Evolutionary conservation across 2,797 vertebrate genomes (phyloP), one percentile per base, ranked within the genome.

Genomic region (Megaceryle alcyon): DNA sequence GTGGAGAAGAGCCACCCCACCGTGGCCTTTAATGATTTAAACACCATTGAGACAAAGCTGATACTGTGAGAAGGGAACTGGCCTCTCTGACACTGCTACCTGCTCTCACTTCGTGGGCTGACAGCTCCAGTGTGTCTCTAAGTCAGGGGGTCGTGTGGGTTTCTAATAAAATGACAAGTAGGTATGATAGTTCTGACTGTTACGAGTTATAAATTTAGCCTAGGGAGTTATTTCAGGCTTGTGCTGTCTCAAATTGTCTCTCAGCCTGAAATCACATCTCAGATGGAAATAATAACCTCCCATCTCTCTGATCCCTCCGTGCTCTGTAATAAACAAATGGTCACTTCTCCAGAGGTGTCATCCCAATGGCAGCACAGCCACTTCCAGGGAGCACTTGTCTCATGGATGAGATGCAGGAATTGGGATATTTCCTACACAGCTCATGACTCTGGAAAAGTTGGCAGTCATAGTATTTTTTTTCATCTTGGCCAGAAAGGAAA

Each of bases 211-310:
- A 85, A 60, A 89, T 86, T 91, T 91, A 86, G 71, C 84, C 54
- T 78, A 28, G 35, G 61, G 88, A 88, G 76, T 89, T 88, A 89
- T 89, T 95, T 95, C 76, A 83, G 69, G 59, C 68, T 87, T 53
- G n/a, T 46, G 49, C 44, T 39, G 69, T 59, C 87, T 91, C 49
- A 90, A 83, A 85, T 95, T 75, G 60, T 91, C 89, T 93, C 81
- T 4, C 64, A 86, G 86, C 59, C 84, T 94, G 88, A 91, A 87
- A 96, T 93, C 71, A 46, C 29, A 12, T 73, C 69, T 89, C 48
- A 21, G 33, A 10, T 29, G 80, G 81, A 63, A 96, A 73, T 86
- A 77, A 96, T 82, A 72, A 78, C 37, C 65, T 64, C 41, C 79
- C 10, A 33, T 68, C 54, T 49, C 86, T 75, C 21, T 5, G 8